Evolutionary conservation across 2,113 vertebrate genomes (phyloP), one percentile per base, ranked within the genome.

Genomic region (Istiophorus platypterus): DNA sequence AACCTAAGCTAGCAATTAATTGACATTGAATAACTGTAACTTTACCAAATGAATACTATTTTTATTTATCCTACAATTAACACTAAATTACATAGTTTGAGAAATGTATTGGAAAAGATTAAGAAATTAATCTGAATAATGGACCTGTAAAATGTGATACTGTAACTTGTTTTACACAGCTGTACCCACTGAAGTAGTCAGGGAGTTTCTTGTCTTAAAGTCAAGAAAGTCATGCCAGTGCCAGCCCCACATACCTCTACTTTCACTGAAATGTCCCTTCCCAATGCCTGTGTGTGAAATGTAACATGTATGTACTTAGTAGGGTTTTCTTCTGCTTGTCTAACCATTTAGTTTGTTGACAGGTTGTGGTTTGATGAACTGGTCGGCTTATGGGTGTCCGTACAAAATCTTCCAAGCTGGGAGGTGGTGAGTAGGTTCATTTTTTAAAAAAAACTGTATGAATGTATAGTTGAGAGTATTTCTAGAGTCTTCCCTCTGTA

Each of bases 341-440:
- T 78, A 42, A 78, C 42, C 14, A 20, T 73, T 41, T 78, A 7
- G 31, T 75, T 75, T 81, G 1, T 87, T 80, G 29, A 27, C 94
- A 99, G 98, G 92, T 96, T 99, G 93, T 99, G 98, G 98, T 97
- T 98, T 88, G 96, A 97, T 93, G 98, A 99, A 91, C 91, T 99
- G 87, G 95, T 99, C 90, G 96, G 93, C 88, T 95, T 99, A 89
- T 99, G 98, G 97, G 94, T 96, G 87, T 97, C 98, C 2, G 97
- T 99, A 85, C 98, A 99, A 91, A 99, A 99, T 94, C 96, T 99
- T 85, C 98, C 98, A 61, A 96, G 97, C 47, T 99, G 98, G 98
- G 98, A 99, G 94, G 95, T 97, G 95, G 98, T 99, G 83, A 96
- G 98, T 96, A 86, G 4, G 45, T 82, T 2, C 6, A 31, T 64